These are phyloP conservation scores for Lacanobia oleracea DNA, from an alignment of 2,888 invertebrate genomes.

Conservation along the genomic window DNA sequence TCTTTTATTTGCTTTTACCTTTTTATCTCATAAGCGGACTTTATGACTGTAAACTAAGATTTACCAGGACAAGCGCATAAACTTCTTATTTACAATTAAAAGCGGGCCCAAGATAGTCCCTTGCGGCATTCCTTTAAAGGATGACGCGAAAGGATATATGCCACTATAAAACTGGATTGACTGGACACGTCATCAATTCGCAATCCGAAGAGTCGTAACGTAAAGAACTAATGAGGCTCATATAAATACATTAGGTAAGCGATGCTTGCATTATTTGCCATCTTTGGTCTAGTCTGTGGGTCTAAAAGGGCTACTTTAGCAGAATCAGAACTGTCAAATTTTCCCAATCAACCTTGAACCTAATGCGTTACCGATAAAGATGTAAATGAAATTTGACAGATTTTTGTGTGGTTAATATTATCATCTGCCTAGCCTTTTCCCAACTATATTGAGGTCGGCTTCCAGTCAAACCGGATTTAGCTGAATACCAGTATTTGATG, in stretches of 20 bases:
- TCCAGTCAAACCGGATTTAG: no score
- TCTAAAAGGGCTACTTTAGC: no score
- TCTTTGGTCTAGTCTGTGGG: constrained; percentile 12
- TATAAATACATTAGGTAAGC: constrained; percentile 45
- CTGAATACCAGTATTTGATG: no score
- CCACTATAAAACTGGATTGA: constrained; percentile 55
- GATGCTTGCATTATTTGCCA: constrained; percentile 19
- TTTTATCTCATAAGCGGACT: constrained; percentile 21
- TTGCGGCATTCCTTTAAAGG: constrained; percentile 48
- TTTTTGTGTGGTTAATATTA: no score
- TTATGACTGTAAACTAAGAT: constrained; percentile 47
- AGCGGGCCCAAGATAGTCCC: constrained; percentile 33
- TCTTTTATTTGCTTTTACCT: constrained; percentile 13
- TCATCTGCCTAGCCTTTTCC: no score
- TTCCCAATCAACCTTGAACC: no score
- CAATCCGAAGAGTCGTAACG: constrained; percentile 35
- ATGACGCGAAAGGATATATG: constrained; percentile 35
- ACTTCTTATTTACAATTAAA: constrained; percentile 48
- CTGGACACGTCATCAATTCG: constrained; percentile 49
- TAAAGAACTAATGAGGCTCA: constrained; percentile 39
- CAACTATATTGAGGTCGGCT: no score
- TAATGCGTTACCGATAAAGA: no score
- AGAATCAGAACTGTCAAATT: no score
- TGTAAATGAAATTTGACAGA: no score
- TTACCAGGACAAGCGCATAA: constrained; percentile 47